Evolutionary conservation across 2,797 vertebrate species (phyloP).

Genomic region (Megalops cyprinoides): DNA sequence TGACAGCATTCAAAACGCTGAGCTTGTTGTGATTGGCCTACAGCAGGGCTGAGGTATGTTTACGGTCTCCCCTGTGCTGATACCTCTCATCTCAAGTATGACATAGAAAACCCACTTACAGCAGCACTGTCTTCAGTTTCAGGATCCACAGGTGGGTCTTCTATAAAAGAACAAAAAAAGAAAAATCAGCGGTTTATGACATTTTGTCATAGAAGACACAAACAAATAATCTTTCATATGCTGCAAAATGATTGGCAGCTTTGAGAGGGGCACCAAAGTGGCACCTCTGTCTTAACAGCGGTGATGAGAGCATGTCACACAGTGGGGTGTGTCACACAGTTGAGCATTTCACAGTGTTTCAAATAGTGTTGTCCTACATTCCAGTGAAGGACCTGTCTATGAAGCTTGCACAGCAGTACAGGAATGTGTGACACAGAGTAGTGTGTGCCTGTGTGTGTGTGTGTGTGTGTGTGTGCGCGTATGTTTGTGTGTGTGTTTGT

Average conservation of each 20-base stretch:
- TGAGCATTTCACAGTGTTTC: too few relatives aligned
- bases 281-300: too few relatives aligned
- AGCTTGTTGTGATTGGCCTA: not conserved
- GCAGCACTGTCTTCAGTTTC: slow-evolving; percentile 87
- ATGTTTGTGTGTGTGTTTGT: not conserved
- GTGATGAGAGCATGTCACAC: too few relatives aligned
- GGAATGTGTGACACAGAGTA: too few relatives aligned
- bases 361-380: too few relatives aligned
- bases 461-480: not conserved
- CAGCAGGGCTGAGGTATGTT: not conserved
- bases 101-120: slow-evolving; percentile 77
- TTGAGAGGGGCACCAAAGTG: not conserved
- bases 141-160: slow-evolving; percentile 64
- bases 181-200: slow-evolving; percentile 10
- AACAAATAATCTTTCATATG: not conserved
- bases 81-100: not conserved
- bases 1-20: not conserved
- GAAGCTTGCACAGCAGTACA: too few relatives aligned
- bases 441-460: slow-evolving; percentile 18
- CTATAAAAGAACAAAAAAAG: slow-evolving; percentile 48
- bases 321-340: too few relatives aligned
- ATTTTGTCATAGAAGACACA: not conserved
- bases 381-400: too few relatives aligned
- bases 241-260: not conserved
- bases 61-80: not conserved